These are phyloP conservation scores for Brienomyrus longianalis DNA, from an alignment of 2,113 vertebrate genomes.

Conservation along the genomic window DNA sequence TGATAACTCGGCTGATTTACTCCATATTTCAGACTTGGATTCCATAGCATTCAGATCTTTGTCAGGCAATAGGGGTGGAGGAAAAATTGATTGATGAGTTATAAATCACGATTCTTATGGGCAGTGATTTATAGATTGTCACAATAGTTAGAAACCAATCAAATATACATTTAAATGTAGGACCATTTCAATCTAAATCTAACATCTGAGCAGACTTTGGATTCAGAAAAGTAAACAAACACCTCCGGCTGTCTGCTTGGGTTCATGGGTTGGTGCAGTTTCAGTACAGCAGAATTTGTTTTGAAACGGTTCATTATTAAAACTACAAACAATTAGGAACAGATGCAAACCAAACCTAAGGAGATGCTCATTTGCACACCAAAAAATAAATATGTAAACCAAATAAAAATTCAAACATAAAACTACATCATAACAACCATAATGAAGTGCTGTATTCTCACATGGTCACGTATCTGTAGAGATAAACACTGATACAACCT, in stretches of 20 bases:
- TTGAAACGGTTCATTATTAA: background rate
- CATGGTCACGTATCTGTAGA: background rate
- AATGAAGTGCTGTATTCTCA: background rate
- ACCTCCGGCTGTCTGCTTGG: background rate
- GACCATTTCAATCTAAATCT: background rate
- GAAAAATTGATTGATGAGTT: background rate
- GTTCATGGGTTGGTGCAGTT: background rate
- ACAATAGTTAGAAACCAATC: background rate
- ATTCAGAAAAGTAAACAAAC: background rate
- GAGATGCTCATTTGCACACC: background rate
- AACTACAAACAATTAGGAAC: background rate
- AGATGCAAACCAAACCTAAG: background rate
- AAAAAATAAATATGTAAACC: background rate
- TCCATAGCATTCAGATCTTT: background rate
- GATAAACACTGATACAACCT: background rate
- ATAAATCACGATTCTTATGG: background rate
- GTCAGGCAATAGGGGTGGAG: background rate
- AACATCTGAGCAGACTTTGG: background rate
- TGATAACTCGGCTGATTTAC: background rate
- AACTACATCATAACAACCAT: background rate
- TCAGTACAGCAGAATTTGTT: background rate
- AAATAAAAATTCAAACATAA: background rate
- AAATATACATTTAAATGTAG: background rate
- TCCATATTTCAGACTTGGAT: background rate
- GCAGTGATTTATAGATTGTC: background rate